Base-by-base conservation (phyloP, 2,797 vertebrate species). In the Muscicapa comitata region DNA sequence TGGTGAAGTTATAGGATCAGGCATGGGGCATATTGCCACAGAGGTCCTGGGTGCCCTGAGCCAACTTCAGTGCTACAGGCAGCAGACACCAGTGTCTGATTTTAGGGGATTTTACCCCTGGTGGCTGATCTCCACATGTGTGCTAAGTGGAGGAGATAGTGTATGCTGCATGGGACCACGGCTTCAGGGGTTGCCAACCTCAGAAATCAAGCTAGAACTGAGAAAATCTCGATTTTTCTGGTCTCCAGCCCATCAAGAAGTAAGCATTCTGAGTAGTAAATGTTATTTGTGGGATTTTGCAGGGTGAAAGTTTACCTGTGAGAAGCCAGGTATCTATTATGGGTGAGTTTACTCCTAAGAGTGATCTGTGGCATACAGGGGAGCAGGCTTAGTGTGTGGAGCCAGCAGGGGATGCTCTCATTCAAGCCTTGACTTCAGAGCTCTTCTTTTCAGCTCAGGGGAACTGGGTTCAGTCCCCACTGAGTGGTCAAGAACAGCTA, bases 371-470 rank as follows among this genome's bases (percentile, higher is more conserved):
- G 75, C 8, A 3, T 47, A 51, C 38, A 51, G 40, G 19, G 42
- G 29, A 70, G 35, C 13, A 6, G 45, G 50, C 20, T 3, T n/a
- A 33, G 1, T 16, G 10, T 40, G 57, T 23, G 2, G 55, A 16
- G 15, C 47, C 1, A 0, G 10, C 4, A 2, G 31, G 26, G 17
- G 12, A 66, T 76, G 61, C 15, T 77, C 37, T 83, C 1, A 0
- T 75, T 71, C 63, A 63, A 76, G 48, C 40, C 53, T 63, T 35
- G 43, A 18, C 42, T 74, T 63, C 63, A 50, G 55, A 88, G 37
- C 53, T 63, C 7, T 50, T 62, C n/a, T 31, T 57, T 89, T 66
- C 75, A 43, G n/a, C 63, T 61, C 13, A 37, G 23, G 11, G 37
- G 9, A 11, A 10, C 31, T 26, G 28, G 8, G 13, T 63, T 77